These are phyloP conservation scores for Oxygymnocypris stewartii DNA, from an alignment of 2,113 vertebrate genomes.

Conservation along the genomic window DNA sequence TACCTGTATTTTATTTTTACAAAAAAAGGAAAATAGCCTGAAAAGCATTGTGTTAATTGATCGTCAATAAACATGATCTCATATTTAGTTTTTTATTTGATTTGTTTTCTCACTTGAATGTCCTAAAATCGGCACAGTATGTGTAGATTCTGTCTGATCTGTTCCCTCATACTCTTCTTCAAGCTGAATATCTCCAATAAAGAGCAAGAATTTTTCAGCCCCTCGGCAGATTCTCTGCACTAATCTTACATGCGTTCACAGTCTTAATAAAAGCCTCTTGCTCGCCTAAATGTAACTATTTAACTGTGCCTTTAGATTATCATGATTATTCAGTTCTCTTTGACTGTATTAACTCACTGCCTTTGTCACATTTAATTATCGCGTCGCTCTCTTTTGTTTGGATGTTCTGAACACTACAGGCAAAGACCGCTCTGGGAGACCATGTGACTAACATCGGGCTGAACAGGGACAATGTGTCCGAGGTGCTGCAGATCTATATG, in stretches of 20 bases:
- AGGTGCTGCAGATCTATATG: conserved; percentile 95
- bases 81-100: not conserved
- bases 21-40: too few species aligned
- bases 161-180: not conserved
- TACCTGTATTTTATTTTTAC: too few species aligned
- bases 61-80: too few species aligned
- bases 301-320: not conserved
- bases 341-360: conserved; percentile 2
- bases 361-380: not conserved
- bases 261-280: not conserved
- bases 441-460: conserved; percentile 87
- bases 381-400: not conserved
- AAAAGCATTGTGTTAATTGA: too few species aligned
- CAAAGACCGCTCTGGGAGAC: conserved; percentile 89
- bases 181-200: not conserved
- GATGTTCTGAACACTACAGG: conserved; percentile 64
- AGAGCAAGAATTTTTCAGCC: not conserved
- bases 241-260: not conserved
- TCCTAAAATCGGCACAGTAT: not conserved
- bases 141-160: not conserved
- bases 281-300: not conserved
- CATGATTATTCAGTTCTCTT: not conserved
- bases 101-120: not conserved
- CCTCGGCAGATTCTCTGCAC: not conserved
- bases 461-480: conserved; percentile 90